Evolutionary conservation across 2,797 vertebrate genomes (phyloP).

Genomic region (Urophycis tenuis): DNA sequence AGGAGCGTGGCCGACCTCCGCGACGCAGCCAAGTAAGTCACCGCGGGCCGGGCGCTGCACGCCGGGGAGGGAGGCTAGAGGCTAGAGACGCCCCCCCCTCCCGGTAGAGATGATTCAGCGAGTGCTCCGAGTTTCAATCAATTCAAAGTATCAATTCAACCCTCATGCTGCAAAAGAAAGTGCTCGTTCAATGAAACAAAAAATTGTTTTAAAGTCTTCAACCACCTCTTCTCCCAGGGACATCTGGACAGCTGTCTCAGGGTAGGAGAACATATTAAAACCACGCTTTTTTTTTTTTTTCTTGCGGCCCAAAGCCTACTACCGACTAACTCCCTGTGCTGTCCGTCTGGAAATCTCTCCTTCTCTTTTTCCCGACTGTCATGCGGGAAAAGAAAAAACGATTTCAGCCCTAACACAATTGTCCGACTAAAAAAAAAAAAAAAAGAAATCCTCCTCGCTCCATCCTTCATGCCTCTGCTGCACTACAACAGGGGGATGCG

Average conservation of each 20-base stretch:
- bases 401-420: background rate
- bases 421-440: background rate
- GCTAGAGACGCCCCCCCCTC: background rate
- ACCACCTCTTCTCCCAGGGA: conserved; percentile 53
- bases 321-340: background rate
- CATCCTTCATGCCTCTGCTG: background rate
- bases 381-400: background rate
- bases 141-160: background rate
- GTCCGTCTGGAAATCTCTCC: background rate
- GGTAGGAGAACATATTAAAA: conserved; percentile 60
- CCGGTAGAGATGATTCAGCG: background rate
- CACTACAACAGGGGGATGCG: background rate
- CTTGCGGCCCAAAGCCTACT: background rate
- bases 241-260: conserved; percentile 53
- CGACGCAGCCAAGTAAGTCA: conserved; percentile 84
- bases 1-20: conserved; percentile 81
- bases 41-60: background rate
- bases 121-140: background rate
- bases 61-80: background rate
- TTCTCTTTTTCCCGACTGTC: background rate
- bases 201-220: conserved; percentile 50
- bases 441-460: background rate
- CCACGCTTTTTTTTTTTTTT: conserved; percentile 5
- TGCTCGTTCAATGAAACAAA: conserved; percentile 34
- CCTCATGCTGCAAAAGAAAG: conserved; percentile 13